A percentile compares a stretch with the other conserved stretches of the same genome.
Conservation (phyloP, 2,113 vertebrate genomes). For the Acrocephalus kingi region DNA sequence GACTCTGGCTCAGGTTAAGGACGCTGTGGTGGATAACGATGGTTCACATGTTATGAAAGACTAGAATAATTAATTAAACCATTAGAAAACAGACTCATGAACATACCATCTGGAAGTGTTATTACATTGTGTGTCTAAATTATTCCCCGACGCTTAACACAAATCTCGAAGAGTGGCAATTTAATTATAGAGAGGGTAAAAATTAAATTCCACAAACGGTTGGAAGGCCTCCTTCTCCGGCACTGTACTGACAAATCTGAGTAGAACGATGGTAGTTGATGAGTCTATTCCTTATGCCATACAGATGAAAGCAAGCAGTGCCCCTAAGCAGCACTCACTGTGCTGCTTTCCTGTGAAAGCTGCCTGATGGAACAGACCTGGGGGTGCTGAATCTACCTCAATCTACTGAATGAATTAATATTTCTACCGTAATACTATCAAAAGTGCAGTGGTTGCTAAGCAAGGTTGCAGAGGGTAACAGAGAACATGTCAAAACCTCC, state of each 20-base stretch:
- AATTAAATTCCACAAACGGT: background rate
- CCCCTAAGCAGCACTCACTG: background rate
- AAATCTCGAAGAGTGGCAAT: conserved; percentile 1
- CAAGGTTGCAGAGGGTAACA: background rate
- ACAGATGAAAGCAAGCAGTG: background rate
- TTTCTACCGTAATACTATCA: background rate
- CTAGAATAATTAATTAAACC: conserved; percentile 22
- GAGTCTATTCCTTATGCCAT: background rate
- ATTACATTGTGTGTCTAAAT: background rate
- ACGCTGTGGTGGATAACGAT: background rate
- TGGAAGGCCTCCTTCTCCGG: background rate
- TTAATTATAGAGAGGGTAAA: background rate
- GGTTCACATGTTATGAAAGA: background rate
- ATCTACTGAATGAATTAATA: background rate
- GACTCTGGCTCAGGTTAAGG: background rate
- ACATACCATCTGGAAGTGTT: conserved; percentile 11
- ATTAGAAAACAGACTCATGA: background rate
- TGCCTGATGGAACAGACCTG: background rate
- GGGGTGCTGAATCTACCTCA: background rate
- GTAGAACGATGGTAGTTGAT: background rate
- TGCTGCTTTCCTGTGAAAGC: background rate
- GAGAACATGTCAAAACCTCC: background rate
- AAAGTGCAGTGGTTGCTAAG: background rate
- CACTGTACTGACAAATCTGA: background rate
- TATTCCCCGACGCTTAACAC: background rate